A percentile compares a stretch with the other conserved stretches of the same genome.
These are phyloP conservation scores for Lymantria dispar DNA, from an alignment of 2,888 invertebrate species.

Conservation along the genomic window DNA sequence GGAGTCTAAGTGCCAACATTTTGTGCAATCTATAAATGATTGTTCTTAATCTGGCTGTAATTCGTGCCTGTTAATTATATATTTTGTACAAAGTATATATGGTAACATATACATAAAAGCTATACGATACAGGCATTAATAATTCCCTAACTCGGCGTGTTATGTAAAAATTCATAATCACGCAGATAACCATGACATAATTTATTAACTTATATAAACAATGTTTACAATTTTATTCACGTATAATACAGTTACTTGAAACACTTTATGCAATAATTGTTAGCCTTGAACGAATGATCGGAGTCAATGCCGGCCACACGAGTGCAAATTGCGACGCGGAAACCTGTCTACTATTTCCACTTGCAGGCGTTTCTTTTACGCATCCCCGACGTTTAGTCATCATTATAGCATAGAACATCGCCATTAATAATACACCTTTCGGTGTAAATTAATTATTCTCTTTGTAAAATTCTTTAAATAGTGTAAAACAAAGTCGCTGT, in stretches of 20 bases:
- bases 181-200: no score
- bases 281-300: conserved; percentile 60
- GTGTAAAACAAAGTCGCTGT: no score
- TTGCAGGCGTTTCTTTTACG: conserved; percentile 11
- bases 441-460: background rate
- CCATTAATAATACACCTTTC: background rate
- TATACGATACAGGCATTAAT: no score
- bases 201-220: background rate
- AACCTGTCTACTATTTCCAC: conserved; percentile 40
- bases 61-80: no score
- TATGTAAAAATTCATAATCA: no score
- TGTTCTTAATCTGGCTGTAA: no score
- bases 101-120: no score
- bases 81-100: no score
- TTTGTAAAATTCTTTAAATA: no score
- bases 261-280: conserved; percentile 49
- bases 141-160: no score
- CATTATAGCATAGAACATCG: background rate
- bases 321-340: conserved; percentile 49
- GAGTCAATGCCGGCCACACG: conserved; percentile 54
- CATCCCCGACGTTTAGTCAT: conserved; percentile 3
- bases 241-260: conserved; percentile 35
- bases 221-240: background rate
- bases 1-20: no score
- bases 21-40: no score